phyloP scores from a whole-genome alignment of 2,888 invertebrate species.

The Campoletis raptor region DNA sequence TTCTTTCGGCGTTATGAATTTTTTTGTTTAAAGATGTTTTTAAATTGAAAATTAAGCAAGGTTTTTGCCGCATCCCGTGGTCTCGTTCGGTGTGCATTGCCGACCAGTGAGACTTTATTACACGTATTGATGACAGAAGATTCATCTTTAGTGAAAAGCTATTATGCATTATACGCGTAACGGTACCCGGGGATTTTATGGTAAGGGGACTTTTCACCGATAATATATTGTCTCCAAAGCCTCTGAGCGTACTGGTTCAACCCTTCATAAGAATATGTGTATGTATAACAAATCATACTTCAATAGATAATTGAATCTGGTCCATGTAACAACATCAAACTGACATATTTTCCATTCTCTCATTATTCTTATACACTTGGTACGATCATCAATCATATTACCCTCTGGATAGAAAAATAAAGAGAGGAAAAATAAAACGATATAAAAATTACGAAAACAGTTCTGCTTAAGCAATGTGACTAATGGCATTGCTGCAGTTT shows the following conservation, averaged over 20 bases:
- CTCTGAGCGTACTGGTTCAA: conserved; percentile 2
- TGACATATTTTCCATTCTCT: conserved; percentile 58
- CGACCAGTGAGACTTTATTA: not conserved
- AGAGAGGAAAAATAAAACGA: conserved; percentile 22
- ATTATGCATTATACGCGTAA: conserved; percentile 48
- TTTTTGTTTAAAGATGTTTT: conserved; percentile 2
- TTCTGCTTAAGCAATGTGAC: conserved; percentile 61
- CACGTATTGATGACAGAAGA: conserved; percentile 59
- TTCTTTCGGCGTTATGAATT: not conserved
- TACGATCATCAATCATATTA: conserved; percentile 63
- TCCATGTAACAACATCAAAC: conserved; percentile 46
- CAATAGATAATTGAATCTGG: conserved; percentile 68
- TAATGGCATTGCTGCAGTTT: conserved; percentile 55
- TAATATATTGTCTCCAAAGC: conserved; percentile 60
- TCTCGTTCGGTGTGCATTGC: conserved; percentile 25
- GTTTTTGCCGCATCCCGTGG: conserved; percentile 10
- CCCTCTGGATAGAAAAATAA: conserved; percentile 9
- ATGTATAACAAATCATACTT: conserved; percentile 62
- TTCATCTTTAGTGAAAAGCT: conserved; percentile 45
- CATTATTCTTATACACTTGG: conserved; percentile 45
- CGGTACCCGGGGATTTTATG: conserved; percentile 33
- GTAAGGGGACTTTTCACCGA: conserved; percentile 45
- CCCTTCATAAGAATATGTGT: conserved; percentile 50
- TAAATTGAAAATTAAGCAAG: conserved; percentile 47
- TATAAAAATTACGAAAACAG: conserved; percentile 47